Base-by-base conservation (phyloP, 2,113 vertebrate genomes). In the Carassius carassius region DNA sequence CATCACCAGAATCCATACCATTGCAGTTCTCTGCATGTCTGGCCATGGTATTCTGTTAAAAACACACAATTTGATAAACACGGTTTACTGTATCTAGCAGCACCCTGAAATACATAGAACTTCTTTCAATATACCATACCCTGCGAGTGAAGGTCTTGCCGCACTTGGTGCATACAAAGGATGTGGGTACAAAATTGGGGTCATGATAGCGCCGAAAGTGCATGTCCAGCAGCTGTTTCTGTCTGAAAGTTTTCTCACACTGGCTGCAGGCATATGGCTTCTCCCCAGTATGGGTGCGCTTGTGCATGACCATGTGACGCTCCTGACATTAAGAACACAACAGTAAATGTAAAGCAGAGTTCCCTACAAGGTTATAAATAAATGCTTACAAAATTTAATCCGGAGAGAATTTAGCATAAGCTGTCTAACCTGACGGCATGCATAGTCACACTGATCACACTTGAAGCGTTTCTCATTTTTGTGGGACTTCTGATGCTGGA, bases 401-500 rank as follows among this genome's bases (percentile, higher is more conserved):
- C 21, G 54, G 5, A 16, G 29, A 14, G 5, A 44, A 29, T 32
- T 86, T 87, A 10, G n/a, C 19, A 58, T 65, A 23, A 11, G 44
- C 4, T 62, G 69, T 67, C 91, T 86, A 77, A 99, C 98, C 97
- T 99, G 97, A 93, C 97, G 96, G 90, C 98, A 99, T 0, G 97
- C 97, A 9, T 99, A 99, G 91, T 99, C 97, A 35, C 98, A 99
- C 93, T 98, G 96, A 89, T 99, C 98, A 65, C 98, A 99, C 89
- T 98, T 99, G 92, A 99, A 99, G 85, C 98, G 95, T 88, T 99
- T 99, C 92, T 99, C 97, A 0, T 99, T 99, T 93, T 98, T 99
- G 86, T 99, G 98, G 82, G 98, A 98, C 90, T 99, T 99, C 87
- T 99, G 98, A 82, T 99, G 98, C 90, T 99, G 98, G 85, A 99